A percentile compares a stretch with the other conserved stretches of the same genome.
These are phyloP conservation scores for Notolabrus celidotus DNA, from an alignment of 2,797 vertebrate species.

Conservation along the genomic window DNA sequence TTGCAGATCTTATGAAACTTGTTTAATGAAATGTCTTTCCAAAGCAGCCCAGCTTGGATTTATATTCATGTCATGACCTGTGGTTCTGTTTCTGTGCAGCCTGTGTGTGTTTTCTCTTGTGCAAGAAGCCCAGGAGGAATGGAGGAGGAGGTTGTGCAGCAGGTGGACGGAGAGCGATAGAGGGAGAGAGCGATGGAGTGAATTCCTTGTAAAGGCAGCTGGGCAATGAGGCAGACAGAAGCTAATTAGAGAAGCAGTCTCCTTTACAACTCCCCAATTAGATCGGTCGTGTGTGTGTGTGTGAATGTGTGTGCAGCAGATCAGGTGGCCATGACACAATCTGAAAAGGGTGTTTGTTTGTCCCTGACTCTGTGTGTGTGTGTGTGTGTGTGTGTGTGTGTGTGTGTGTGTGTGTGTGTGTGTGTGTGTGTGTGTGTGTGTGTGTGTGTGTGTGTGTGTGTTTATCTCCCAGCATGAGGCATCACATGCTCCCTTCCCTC, in stretches of 20 bases:
- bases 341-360: constrained; percentile 63
- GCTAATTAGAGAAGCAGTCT: constrained; percentile 86
- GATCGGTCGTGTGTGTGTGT: constrained; percentile 69
- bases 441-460: constrained; percentile 21
- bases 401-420: constrained; percentile 24
- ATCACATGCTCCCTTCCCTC: constrained; percentile 34
- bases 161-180: constrained; percentile 80
- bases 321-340: constrained; percentile 66
- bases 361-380: constrained; percentile 19
- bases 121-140: constrained; percentile 45
- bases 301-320: constrained; percentile 48
- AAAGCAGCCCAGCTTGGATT: constrained; percentile 40
- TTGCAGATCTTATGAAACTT: constrained; percentile 26
- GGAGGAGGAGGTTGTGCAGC: constrained; percentile 63
- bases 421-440: constrained; percentile 15
- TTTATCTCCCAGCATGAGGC: constrained; percentile 51
- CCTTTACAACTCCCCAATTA: constrained; percentile 86
- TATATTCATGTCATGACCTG: constrained; percentile 49
- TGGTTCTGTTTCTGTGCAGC: constrained; percentile 33
- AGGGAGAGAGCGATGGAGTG: constrained; percentile 73
- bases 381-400: constrained; percentile 20
- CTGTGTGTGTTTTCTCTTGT: constrained; percentile 19
- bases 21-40: constrained; percentile 36
- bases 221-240: constrained; percentile 86
- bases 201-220: constrained; percentile 81